A percentile compares a stretch with the other conserved stretches of the same genome.
These are phyloP conservation scores for Tuta absoluta DNA, from an alignment of 2,888 invertebrate genomes.

Conservation along the genomic window DNA sequence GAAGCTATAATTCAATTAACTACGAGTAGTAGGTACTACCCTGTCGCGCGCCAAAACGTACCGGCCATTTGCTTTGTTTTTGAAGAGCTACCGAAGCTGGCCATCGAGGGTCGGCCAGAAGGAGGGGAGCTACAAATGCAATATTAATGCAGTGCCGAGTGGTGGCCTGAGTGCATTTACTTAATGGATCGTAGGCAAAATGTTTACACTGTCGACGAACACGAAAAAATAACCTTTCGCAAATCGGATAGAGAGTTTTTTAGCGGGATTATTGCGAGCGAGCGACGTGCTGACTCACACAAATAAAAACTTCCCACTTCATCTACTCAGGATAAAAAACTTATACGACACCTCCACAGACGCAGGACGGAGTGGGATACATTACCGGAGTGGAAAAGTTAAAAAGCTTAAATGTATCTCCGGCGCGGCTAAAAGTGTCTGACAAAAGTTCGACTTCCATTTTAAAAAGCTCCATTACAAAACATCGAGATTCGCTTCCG, in stretches of 20 bases:
- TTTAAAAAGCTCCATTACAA: constrained; percentile 82
- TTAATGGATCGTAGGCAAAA: constrained; percentile 78
- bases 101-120: constrained; percentile 45
- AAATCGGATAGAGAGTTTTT: constrained; percentile 65
- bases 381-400: constrained; percentile 82
- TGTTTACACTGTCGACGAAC: constrained; percentile 70
- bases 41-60: constrained; percentile 10
- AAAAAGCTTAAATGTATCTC: constrained; percentile 82
- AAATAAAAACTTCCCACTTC: constrained; percentile 66
- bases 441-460: constrained; percentile 82
- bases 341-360: constrained; percentile 71
- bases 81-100: constrained; percentile 52
- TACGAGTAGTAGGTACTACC: not conserved
- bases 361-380: constrained; percentile 74
- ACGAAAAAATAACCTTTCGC: constrained; percentile 58
- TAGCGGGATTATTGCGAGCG: constrained; percentile 67
- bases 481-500: constrained; percentile 81
- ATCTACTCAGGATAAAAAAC: constrained; percentile 68
- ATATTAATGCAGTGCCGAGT: constrained; percentile 82
- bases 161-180: constrained; percentile 75
- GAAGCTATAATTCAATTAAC: not conserved
- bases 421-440: constrained; percentile 81
- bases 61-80: constrained; percentile 46
- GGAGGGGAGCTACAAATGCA: constrained; percentile 78
- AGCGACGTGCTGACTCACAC: constrained; percentile 58